Percentiles rank a stretch among this genome's conserved stretches.
Conservation (phyloP, 1,140 invertebrate species). For the Drosophila parvula region DNA sequence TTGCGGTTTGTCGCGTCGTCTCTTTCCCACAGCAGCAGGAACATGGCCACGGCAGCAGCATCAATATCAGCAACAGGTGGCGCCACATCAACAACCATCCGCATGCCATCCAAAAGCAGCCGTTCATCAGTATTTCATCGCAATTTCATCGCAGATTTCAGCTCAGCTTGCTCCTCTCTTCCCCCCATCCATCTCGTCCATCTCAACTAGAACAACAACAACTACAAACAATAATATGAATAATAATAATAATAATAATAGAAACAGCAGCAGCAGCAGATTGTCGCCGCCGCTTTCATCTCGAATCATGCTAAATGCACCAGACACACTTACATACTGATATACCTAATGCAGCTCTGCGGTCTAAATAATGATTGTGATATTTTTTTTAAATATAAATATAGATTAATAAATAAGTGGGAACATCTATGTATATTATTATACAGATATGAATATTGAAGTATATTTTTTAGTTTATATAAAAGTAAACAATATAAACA, state of each 20-base stretch:
- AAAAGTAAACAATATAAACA: too few species aligned
- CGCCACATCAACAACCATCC: constrained; percentile 29
- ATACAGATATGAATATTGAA: too few species aligned
- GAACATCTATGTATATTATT: not conserved
- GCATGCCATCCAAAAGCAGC: constrained; percentile 33
- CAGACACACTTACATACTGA: not conserved
- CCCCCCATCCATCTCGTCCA: constrained; percentile 31
- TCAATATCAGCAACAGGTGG: constrained; percentile 30
- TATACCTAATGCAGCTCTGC: constrained; percentile 11
- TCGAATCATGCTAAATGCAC: constrained; percentile 52
- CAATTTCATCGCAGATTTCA: constrained; percentile 40
- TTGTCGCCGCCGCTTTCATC: constrained; percentile 48
- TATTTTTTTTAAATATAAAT: not conserved
- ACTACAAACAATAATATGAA: constrained; percentile 40
- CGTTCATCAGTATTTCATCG: constrained; percentile 36
- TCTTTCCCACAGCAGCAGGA: constrained; percentile 38
- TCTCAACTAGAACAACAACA: constrained; percentile 61
- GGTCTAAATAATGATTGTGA: constrained; percentile 13
- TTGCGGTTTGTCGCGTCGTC: constrained; percentile 20
- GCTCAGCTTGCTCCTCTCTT: constrained; percentile 27
- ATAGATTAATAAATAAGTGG: not conserved
- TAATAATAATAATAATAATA: constrained; percentile 29
- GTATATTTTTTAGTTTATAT: too few species aligned
- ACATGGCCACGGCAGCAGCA: constrained; percentile 19
- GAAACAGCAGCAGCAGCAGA: constrained; percentile 55